Evolutionary conservation across 2,797 vertebrate genomes (phyloP), one percentile per base, ranked within the genome.

Genomic region (Argyrosomus regius): DNA sequence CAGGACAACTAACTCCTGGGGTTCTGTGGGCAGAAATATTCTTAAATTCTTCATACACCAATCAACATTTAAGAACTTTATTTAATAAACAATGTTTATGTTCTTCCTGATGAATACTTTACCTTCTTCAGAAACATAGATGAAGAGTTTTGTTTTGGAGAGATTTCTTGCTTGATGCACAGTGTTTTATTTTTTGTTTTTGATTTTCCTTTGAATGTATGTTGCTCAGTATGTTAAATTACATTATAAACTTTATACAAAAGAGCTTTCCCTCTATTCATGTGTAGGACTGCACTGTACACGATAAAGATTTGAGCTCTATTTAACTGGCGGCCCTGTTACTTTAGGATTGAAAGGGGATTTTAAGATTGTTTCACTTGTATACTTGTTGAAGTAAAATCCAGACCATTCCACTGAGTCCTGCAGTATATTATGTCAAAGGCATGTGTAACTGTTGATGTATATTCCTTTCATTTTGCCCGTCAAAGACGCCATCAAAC

Each of bases 401-500:
- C 39, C 46, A 22, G 18, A 59, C 4, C 6, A 28, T 35, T 50
- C 41, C 31, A 61, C 54, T 35, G 48, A 45, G 48, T 8, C 17
- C 49, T 59, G 26, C n/a, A 26, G 67, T 39, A 43, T 14, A 41
- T 52, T 46, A 35, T 35, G 70, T 72, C 35, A 67, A 84, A 72
- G 58, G 12, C 24, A 73, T 10, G 39, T 69, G 46, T 71, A 17
- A 45, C 46, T 68, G 46, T 65, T 59, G 58, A 79, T 70, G 64
- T 76, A 31, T 54, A 31, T 16, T 72, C n/a, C 31, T 87, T 91
- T 90, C 24, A 86, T 86, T 79, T 66, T 22, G n/a, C 69, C 24
- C 48, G 64, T 83, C 71, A 88, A 88, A 89, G 77, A 39, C 13
- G 14, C 4, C 56, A 70, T 85, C 79, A 91, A 88, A 84, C 65